A percentile compares a stretch with the other conserved stretches of the same genome.
These are phyloP conservation scores for Cliona cf. orientalis DNA, from an alignment of 37 sponge, comb jelly and placozoan genomes.

Conservation along the genomic window DNA sequence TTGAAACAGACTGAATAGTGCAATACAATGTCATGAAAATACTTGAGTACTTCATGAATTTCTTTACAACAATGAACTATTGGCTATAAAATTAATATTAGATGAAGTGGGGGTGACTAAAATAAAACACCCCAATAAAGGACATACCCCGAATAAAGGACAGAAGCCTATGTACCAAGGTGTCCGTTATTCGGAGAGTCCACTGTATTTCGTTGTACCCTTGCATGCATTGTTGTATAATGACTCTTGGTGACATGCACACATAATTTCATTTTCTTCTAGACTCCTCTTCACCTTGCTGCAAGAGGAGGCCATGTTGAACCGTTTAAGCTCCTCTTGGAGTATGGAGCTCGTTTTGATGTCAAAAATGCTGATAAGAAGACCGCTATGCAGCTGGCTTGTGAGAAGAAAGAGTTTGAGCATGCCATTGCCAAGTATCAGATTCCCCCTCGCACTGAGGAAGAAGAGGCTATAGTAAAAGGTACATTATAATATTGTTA, in stretches of 20 bases:
- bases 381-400: slow-evolving; percentile 43
- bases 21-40: too few species aligned
- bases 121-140: too few species aligned
- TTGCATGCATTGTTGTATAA: neutral
- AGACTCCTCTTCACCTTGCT: slow-evolving; percentile 78
- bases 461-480: slow-evolving; percentile 39
- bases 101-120: too few species aligned
- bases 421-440: slow-evolving; percentile 30
- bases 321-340: slow-evolving; percentile 48
- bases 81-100: too few species aligned
- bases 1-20: too few species aligned
- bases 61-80: too few species aligned
- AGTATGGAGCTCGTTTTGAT: slow-evolving; percentile 24
- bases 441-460: slow-evolving; percentile 30
- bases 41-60: too few species aligned
- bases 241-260: neutral
- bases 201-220: neutral
- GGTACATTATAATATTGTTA: too few species aligned
- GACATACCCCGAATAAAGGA: too few species aligned
- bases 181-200: neutral
- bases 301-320: slow-evolving; percentile 41
- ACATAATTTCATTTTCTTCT: neutral
- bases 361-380: slow-evolving; percentile 6
- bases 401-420: slow-evolving; percentile 4
- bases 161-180: neutral